phyloP scores from a whole-genome alignment of 2,888 invertebrate species.

The Lithophane leautieri region DNA sequence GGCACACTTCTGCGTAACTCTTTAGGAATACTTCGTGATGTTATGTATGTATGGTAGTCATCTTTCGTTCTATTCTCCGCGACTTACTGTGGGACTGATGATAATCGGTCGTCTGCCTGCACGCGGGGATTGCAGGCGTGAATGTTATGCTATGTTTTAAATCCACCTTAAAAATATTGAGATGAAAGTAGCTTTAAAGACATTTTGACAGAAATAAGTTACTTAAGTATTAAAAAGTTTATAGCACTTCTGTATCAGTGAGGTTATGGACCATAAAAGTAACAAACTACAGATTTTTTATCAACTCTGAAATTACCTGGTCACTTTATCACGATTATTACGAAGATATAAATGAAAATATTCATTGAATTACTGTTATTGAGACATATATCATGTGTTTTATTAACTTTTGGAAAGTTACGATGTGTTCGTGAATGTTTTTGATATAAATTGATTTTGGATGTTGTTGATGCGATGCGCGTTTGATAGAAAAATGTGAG shows the following conservation, averaged over 20 bases:
- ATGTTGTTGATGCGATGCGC: slow-evolving; percentile 20
- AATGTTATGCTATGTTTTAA: too few relatives aligned
- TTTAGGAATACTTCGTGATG: too few relatives aligned
- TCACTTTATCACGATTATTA: slow-evolving; percentile 25
- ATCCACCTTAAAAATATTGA: slow-evolving; percentile 9
- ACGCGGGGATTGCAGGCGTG: background rate
- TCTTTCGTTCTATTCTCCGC: background rate
- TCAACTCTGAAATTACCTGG: slow-evolving; percentile 15
- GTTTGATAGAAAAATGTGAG: slow-evolving; percentile 17
- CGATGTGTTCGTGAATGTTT: slow-evolving; percentile 28
- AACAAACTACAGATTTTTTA: slow-evolving; percentile 39
- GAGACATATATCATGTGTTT: slow-evolving; percentile 42
- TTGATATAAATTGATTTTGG: slow-evolving; percentile 23
- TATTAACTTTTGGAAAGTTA: slow-evolving; percentile 40
- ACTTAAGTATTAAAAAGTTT: slow-evolving; percentile 34
- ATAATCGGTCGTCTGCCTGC: slow-evolving; percentile 17
- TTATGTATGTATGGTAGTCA: background rate
- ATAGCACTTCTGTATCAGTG: slow-evolving; percentile 38
- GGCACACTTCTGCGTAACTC: too few relatives aligned
- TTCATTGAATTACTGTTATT: slow-evolving; percentile 36
- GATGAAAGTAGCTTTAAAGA: slow-evolving; percentile 6
- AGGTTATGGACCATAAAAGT: slow-evolving; percentile 43
- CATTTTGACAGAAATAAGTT: slow-evolving; percentile 28
- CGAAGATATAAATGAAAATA: slow-evolving; percentile 15
- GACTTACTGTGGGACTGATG: background rate